phyloP scores from a whole-genome alignment of 2,113 vertebrate species.

The Chiloscyllium plagiosum region DNA sequence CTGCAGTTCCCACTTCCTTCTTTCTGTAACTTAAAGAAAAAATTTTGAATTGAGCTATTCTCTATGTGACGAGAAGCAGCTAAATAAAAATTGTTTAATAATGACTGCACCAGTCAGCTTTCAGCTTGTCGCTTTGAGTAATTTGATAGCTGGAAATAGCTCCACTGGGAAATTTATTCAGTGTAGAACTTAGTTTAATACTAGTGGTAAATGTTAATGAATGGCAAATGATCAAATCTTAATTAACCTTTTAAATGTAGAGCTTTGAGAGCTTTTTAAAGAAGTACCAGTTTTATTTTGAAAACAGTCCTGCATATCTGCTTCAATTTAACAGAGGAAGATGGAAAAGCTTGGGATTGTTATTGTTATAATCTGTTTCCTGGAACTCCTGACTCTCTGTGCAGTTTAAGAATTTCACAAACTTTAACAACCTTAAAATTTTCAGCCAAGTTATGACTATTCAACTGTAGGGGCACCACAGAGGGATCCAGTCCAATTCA shows the following conservation, averaged over 20 bases:
- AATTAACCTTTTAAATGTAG: background rate
- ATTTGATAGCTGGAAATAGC: background rate
- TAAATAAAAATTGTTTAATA: background rate
- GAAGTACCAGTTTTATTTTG: background rate
- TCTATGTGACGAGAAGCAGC: background rate
- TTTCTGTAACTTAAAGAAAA: background rate
- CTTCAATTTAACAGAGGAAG: background rate
- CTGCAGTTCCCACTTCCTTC: background rate
- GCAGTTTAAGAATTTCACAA: background rate
- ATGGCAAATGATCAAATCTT: background rate
- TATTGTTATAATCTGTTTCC: background rate
- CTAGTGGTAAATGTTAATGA: background rate
- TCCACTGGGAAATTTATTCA: background rate
- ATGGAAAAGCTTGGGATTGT: background rate
- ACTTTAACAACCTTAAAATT: background rate
- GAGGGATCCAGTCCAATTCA: background rate
- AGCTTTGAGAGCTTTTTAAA: background rate
- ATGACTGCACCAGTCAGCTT: background rate
- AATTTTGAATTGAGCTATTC: background rate
- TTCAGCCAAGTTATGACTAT: background rate
- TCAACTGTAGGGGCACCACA: background rate
- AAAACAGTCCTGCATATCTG: background rate
- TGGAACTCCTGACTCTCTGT: background rate
- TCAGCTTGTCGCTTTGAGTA: background rate
- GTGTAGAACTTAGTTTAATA: background rate